A percentile compares a stretch with the other conserved stretches of the same genome.
phyloP scores from a whole-genome alignment of 1,140 invertebrate species.

The Pogonomyrmex barbatus region DNA sequence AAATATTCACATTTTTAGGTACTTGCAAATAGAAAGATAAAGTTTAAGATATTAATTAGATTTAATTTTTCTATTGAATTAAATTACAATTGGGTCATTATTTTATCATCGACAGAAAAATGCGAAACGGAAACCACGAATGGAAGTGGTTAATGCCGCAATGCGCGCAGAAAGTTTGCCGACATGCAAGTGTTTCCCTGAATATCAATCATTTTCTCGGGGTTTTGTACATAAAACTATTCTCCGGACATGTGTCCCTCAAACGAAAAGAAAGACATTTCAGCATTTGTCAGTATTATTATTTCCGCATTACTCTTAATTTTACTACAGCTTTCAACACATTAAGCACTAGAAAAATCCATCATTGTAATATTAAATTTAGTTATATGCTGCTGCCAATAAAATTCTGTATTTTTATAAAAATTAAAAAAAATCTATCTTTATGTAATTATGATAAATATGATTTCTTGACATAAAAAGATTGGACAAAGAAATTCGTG shows the following conservation, averaged over 20 bases:
- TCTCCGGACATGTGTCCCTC: background rate
- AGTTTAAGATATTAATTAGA: background rate
- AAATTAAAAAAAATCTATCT: background rate
- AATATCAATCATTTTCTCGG: constrained; percentile 57
- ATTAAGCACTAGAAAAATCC: background rate
- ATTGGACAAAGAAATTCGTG: background rate
- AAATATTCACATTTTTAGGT: background rate
- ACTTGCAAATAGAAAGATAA: background rate
- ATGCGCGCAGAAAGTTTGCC: constrained; percentile 29
- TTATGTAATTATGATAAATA: background rate
- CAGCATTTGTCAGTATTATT: background rate
- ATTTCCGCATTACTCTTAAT: background rate
- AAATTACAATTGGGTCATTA: background rate
- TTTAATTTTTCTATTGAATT: background rate
- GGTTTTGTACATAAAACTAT: constrained; percentile 4
- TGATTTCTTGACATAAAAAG: background rate
- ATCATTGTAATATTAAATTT: background rate
- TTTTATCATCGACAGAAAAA: background rate
- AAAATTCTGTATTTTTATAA: background rate
- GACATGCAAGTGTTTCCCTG: constrained; percentile 38
- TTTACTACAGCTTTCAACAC: background rate
- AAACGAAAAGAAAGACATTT: constrained; percentile 10
- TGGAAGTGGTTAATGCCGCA: constrained; percentile 1
- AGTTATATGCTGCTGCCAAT: background rate
- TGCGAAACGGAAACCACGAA: constrained; percentile 24